These are phyloP conservation scores for Baccha elongata DNA, from an alignment of 2,888 invertebrate species.

Conservation along the genomic window DNA sequence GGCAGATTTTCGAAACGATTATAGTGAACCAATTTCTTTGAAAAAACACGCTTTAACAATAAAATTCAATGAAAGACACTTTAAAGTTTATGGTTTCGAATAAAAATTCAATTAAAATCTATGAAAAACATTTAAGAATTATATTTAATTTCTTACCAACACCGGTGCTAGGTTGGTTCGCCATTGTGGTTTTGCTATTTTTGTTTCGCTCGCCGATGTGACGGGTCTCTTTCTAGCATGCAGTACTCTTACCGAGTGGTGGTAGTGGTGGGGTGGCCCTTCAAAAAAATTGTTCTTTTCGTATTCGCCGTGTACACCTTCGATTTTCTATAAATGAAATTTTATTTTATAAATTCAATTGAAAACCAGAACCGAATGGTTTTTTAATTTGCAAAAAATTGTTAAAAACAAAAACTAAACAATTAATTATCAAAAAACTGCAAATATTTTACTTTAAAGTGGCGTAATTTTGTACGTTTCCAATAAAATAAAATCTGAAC, in stretches of 20 bases:
- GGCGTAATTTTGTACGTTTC: constrained; percentile 59
- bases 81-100: constrained; percentile 5
- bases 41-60: neutral
- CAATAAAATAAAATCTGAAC: constrained; percentile 52
- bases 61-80: constrained; percentile 39
- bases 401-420: neutral
- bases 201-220: constrained; percentile 70
- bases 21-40: constrained; percentile 16
- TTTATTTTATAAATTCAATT: constrained; percentile 51
- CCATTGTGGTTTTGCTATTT: constrained; percentile 84
- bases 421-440: constrained; percentile 18
- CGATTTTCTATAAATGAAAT: constrained; percentile 72
- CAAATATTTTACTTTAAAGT: constrained; percentile 61
- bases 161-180: constrained; percentile 94
- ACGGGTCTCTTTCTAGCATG: constrained; percentile 70
- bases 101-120: constrained; percentile 7
- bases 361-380: neutral
- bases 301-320: constrained; percentile 71
- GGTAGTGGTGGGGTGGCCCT: constrained; percentile 69
- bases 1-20: constrained; percentile 48
- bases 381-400: constrained; percentile 12
- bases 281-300: constrained; percentile 41
- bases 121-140: constrained; percentile 74
- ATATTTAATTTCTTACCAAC: constrained; percentile 87
- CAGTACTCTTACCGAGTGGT: constrained; percentile 54